A percentile compares a stretch with the other conserved stretches of the same genome.
Conservation (phyloP, 2,888 invertebrate species). For the Protodeltote pygarga region DNA sequence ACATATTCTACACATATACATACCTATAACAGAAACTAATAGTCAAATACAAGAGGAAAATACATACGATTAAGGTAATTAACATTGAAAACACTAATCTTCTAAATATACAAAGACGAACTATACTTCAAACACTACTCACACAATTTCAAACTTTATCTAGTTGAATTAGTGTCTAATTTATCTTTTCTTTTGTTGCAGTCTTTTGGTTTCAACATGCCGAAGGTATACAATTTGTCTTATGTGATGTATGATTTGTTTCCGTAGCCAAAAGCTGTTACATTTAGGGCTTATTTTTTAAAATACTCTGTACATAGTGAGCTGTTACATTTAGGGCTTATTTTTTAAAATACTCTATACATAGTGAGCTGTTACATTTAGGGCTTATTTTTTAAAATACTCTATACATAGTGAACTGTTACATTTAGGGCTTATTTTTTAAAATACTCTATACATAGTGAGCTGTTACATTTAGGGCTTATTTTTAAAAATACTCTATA, state of each 20-base stretch:
- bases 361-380: too few relatives aligned
- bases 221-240: conserved; percentile 26
- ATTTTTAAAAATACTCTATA: too few relatives aligned
- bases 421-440: too few relatives aligned
- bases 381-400: too few relatives aligned
- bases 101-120: conserved; percentile 30
- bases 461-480: too few relatives aligned
- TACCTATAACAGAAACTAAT: conserved; percentile 7
- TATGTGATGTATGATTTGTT: neutral
- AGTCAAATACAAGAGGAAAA: conserved; percentile 7
- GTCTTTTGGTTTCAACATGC: conserved; percentile 3
- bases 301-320: too few relatives aligned
- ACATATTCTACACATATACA: conserved; percentile 2
- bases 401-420: too few relatives aligned
- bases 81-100: neutral
- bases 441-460: too few relatives aligned
- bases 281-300: too few relatives aligned
- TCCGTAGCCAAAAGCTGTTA: neutral
- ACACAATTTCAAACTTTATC: conserved; percentile 7
- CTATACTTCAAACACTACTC: conserved; percentile 22
- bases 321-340: too few relatives aligned
- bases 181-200: conserved; percentile 30
- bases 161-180: neutral
- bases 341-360: too few relatives aligned
- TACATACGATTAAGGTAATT: conserved; percentile 28